Evolutionary conservation across 2,888 invertebrate genomes (phyloP).

Genomic region (Pycnomerus fuliginosus): DNA sequence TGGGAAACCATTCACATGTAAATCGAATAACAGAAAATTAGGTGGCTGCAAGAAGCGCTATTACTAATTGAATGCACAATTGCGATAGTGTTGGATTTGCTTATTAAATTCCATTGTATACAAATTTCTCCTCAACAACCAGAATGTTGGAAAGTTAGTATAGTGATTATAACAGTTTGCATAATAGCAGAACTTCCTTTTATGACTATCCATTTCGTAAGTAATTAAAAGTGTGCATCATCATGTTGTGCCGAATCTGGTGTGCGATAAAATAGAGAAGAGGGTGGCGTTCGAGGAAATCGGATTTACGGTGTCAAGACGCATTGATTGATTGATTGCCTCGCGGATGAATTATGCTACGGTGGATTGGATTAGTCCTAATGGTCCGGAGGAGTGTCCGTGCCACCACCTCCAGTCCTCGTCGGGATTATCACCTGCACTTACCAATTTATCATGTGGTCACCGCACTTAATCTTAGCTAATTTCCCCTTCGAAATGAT

Average conservation of each 20-base stretch:
- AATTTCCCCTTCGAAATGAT: slow-evolving; percentile 23
- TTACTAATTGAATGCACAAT: too few species aligned
- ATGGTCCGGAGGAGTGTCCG: slow-evolving; percentile 47
- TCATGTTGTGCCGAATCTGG: background rate
- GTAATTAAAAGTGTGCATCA: too few species aligned
- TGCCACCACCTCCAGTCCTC: slow-evolving; percentile 30
- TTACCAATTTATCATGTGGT: slow-evolving; percentile 37
- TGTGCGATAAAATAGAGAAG: background rate
- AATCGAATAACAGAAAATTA: too few species aligned
- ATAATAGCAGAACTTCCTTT: too few species aligned
- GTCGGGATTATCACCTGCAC: slow-evolving; percentile 41
- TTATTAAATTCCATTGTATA: too few species aligned
- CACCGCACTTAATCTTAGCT: slow-evolving; percentile 32
- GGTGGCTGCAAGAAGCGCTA: too few species aligned
- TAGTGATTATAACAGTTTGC: too few species aligned
- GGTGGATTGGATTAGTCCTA: slow-evolving; percentile 47
- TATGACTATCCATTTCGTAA: too few species aligned
- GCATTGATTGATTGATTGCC: slow-evolving; percentile 53
- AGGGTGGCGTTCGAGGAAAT: slow-evolving; percentile 37
- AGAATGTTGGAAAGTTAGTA: too few species aligned
- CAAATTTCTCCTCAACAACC: too few species aligned
- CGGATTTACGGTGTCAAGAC: slow-evolving; percentile 52
- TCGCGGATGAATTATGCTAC: slow-evolving; percentile 50
- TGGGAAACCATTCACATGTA: too few species aligned
- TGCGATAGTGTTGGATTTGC: too few species aligned